Conservation (phyloP, 2,888 invertebrate genomes). For the Himalopsyche tibetana region DNA sequence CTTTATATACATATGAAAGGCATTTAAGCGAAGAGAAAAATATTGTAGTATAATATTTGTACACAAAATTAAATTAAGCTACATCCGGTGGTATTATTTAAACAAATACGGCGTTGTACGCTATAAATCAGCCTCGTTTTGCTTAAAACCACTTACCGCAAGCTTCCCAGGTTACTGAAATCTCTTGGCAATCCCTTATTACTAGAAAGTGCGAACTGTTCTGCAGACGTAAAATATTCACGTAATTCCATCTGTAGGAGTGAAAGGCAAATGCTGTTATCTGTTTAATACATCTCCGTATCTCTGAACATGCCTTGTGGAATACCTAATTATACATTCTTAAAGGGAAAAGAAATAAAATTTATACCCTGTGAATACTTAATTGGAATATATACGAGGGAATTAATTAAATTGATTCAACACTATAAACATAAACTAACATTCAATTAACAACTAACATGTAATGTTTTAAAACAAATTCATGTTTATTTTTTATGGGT, state of each 20-base stretch:
- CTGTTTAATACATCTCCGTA: conserved; percentile 58
- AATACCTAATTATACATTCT: conserved; percentile 61
- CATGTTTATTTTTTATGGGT: no score
- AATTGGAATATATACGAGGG: conserved; percentile 56
- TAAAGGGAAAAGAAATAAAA: conserved; percentile 56
- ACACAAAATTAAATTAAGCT: conserved; percentile 9
- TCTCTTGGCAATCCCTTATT: conserved; percentile 34
- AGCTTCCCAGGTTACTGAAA: conserved; percentile 16
- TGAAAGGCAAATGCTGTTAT: conserved; percentile 38
- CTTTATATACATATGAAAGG: no score
- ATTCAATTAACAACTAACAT: no score
- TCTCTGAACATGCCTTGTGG: conserved; percentile 48
- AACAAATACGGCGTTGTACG: conserved; percentile 10
- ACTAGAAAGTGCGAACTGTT: conserved; percentile 28
- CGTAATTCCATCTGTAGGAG: conserved; percentile 49
- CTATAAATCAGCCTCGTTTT: conserved; percentile 15
- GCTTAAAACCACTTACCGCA: conserved; percentile 24
- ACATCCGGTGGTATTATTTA: conserved; percentile 14
- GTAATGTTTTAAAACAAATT: no score
- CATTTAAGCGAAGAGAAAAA: no score
- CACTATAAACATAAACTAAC: no score
- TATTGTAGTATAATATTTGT: not conserved
- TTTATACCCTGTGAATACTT: conserved; percentile 57
- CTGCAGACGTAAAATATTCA: conserved; percentile 50
- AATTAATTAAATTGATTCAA: conserved; percentile 51